phyloP scores from a whole-genome alignment of 2,797 vertebrate species.

The Salmo trutta region DNA sequence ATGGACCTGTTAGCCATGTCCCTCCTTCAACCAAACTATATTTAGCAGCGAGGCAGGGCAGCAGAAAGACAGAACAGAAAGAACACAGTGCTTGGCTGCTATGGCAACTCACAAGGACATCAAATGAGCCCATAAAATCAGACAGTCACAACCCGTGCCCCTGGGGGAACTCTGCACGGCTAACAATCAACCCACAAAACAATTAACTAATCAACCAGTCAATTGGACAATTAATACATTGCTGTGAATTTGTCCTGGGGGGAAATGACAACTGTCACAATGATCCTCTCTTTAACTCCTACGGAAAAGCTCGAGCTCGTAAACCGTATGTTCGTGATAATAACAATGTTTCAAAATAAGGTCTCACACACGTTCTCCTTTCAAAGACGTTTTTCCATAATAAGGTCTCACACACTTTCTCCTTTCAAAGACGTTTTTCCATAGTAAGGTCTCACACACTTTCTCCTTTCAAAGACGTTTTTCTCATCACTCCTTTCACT shows the following conservation, averaged over 20 bases:
- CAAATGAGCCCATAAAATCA: slow-evolving; percentile 22
- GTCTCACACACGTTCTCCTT: no score
- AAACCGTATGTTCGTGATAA: neutral
- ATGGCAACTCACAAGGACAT: slow-evolving; percentile 48
- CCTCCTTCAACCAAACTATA: slow-evolving; percentile 35
- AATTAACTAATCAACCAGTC: slow-evolving; percentile 3
- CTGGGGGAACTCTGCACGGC: neutral
- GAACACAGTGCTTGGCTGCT: slow-evolving; percentile 42
- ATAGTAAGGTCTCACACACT: neutral
- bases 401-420: neutral
- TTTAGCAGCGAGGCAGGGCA: slow-evolving; percentile 40
- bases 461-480: neutral
- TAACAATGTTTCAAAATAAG: neutral
- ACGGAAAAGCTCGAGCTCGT: neutral
- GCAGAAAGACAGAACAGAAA: slow-evolving; percentile 36
- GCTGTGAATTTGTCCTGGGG: neutral
- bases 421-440: neutral
- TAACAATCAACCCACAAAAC: neutral
- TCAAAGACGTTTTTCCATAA: no score
- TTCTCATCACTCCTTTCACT: neutral
- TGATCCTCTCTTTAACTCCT: neutral
- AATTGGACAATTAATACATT: neutral
- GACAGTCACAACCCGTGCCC: slow-evolving; percentile 8
- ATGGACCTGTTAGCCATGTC: slow-evolving; percentile 13
- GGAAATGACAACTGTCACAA: neutral